Conservation (phyloP, 2,113 vertebrate genomes). For the Gorsachius goisagi region DNA sequence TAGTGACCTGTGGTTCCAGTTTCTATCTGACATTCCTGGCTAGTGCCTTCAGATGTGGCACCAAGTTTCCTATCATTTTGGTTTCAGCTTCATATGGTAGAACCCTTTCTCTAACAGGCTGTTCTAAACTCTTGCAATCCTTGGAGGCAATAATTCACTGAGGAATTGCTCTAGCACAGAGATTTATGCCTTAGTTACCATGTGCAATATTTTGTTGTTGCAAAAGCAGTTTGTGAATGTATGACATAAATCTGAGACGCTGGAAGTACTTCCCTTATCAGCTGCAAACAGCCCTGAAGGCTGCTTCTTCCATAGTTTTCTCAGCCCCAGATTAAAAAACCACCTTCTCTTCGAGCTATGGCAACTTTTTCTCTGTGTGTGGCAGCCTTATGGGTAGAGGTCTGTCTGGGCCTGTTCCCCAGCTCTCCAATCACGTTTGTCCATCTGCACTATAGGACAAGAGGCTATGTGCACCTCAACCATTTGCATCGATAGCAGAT, state of each 20-base stretch:
- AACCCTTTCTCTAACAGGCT: background rate
- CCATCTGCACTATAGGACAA: background rate
- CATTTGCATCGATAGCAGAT: background rate
- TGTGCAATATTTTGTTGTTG: background rate
- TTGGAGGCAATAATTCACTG: background rate
- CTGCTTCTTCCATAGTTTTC: background rate
- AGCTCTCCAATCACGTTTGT: background rate
- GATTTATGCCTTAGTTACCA: background rate
- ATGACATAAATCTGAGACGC: background rate
- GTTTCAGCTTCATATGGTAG: background rate
- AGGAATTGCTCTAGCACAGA: background rate
- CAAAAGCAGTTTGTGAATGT: background rate
- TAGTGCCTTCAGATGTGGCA: background rate
- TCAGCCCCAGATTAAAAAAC: background rate
- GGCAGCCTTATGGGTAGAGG: background rate
- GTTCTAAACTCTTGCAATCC: background rate
- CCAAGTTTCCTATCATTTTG: background rate
- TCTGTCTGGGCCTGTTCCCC: background rate
- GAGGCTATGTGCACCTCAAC: background rate
- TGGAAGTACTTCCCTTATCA: background rate
- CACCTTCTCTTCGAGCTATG: background rate
- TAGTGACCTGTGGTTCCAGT: background rate
- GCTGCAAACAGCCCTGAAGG: background rate
- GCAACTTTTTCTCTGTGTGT: background rate
- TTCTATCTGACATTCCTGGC: background rate